Evolutionary conservation across 2,113 vertebrate species (phyloP), one percentile per base, ranked within the genome.

Genomic region (Arizona elegans): DNA sequence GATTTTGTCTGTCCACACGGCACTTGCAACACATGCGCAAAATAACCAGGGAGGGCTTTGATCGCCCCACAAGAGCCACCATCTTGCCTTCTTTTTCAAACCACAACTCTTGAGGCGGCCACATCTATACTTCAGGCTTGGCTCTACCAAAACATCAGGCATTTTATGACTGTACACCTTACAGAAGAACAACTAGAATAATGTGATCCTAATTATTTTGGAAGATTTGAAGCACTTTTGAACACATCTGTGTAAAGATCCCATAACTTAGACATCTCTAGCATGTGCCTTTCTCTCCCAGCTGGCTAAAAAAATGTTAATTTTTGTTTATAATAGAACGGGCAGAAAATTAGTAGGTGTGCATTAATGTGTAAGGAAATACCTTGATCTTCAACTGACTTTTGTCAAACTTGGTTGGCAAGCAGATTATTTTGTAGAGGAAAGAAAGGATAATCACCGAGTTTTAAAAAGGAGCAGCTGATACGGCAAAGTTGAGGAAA

Each of bases 401-500:
- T 91, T 88, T 93, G 81, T 87, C 87, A 91, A 90, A 85, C 91
- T 85, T 56, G 86, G 11, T 55, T 52, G 93, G 88, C 56, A 93
- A 93, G 10, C 75, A 53, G 92, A 87, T 1, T 0, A 43, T 26
- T 91, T 91, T 91, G 11, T 54, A 90, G 62, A 91, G 53, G 11
- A 59, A 2, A 90, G 56, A 92, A 93, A 55, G 13, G 54, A 56
- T 93, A 95, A 92, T 95, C 52, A 89, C 21, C 87, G 33, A 92
- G 50, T 95, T 94, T 89, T 91, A 59, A 92, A 62, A 56, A 94
- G 94, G 90, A 94, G 88, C 2, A 29, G 54, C 56, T 93, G 75
- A 90, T n/a, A 94, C 8, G 47, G 7, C 43, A 95, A 94, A 94
- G 62, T 15, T 92, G 92, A 88, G 70, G 70, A 94, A 93, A n/a